Evolutionary conservation across 2,113 vertebrate genomes (phyloP).

Genomic region (Lophura nycthemera): DNA sequence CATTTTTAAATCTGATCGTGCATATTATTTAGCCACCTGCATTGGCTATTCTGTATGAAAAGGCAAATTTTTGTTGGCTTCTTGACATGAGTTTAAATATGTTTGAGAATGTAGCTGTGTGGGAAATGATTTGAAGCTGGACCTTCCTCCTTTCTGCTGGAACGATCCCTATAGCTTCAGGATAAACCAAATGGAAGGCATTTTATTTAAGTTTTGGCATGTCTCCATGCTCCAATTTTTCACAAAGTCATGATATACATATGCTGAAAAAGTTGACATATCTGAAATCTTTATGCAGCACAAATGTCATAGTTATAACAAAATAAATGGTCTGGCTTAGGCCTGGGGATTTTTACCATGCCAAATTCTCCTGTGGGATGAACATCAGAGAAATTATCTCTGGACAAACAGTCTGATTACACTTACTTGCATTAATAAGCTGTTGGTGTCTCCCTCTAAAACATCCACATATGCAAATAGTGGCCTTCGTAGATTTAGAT

Average conservation of each 20-base stretch:
- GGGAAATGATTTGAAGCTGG: not conserved
- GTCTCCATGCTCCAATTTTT: not conserved
- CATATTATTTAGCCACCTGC: slow-evolving; percentile 30
- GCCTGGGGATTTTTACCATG: not conserved
- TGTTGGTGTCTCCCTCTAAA: not conserved
- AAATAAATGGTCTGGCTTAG: slow-evolving; percentile 1
- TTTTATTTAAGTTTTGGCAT: slow-evolving; percentile 46
- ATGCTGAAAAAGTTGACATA: not conserved
- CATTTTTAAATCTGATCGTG: not conserved
- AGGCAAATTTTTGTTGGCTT: slow-evolving; percentile 15
- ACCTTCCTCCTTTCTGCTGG: slow-evolving; percentile 14
- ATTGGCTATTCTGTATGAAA: not conserved
- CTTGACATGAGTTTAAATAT: not conserved
- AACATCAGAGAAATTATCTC: slow-evolving; percentile 14
- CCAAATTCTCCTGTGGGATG: not conserved
- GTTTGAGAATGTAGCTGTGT: not conserved
- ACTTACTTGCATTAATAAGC: slow-evolving; percentile 20
- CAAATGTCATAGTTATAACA: not conserved
- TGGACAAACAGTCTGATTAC: slow-evolving; percentile 10
- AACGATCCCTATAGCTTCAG: slow-evolving; percentile 6
- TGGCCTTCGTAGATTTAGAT: slow-evolving; percentile 8
- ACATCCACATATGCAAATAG: slow-evolving; percentile 8
- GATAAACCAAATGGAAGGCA: slow-evolving; percentile 32
- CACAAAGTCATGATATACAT: not conserved
- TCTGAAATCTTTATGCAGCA: slow-evolving; percentile 1